Evolutionary conservation across 30 jellyfish, hydroid and myxozoan species (phyloP), one percentile per base, ranked within the genome.

Genomic region (Euphysa ruthae): DNA sequence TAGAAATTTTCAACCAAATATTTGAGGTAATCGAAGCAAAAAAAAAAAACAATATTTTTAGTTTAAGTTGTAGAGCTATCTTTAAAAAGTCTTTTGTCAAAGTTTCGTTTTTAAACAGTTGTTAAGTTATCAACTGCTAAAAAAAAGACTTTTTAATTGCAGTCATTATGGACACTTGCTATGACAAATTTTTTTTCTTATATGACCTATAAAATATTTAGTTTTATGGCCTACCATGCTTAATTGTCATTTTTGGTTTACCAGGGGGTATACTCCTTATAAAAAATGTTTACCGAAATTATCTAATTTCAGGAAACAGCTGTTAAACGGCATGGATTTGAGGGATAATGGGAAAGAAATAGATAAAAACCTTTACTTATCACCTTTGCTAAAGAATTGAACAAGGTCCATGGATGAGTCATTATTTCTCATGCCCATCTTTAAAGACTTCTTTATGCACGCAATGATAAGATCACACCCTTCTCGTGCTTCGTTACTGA

Each of bases 401-500:
- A n/a, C n/a, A n/a, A 38, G 52, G n/a, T 38, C n/a, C 52, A 38
- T 35, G 4, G 78, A 34, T 0, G 95, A 84, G 49, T 77, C 82
- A 20, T 55, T 66, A 25, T 73, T 74, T 21, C 81, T 60, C 73
- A 85, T 44, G 28, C 94, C 94, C 77, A 87, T 64, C 7, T 32
- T 51, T 6, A 90, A 69, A 27, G 93, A 69, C 29, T 82, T 60
- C 54, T 90, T 82, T 20, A 90, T 76, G 63, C 98, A 81, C 8
- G 98, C 98, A 16, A 58, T 23, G 32, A 90, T 69, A 19, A 90
- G 86, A 35, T 90, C 95, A 50, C 87, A 76, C 15, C 91, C 95
- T 27, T 90, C 95, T 22, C 78, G 71, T 29, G 95, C 99, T 49
- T 91, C 99, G 38, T 61, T 44, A 55, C 95, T 75, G n/a, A 85